Evolutionary conservation across 2,797 vertebrate genomes (phyloP).

Genomic region (Pagetopsis macropterus): DNA sequence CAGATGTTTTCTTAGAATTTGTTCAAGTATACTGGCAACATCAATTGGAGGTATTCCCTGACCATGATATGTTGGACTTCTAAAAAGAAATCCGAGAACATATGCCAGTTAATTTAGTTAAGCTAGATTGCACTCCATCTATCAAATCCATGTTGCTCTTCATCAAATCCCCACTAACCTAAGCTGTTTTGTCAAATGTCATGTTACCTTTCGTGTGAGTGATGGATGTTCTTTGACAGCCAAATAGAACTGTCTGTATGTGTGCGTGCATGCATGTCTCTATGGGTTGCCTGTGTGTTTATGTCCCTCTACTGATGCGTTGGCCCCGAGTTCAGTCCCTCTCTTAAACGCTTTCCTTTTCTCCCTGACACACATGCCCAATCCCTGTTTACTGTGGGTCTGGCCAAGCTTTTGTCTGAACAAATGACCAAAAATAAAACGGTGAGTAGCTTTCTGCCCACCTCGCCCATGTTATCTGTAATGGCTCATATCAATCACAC

Average conservation of each 20-base stretch:
- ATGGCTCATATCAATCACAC: constrained; percentile 80
- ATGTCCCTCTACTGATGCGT: constrained; percentile 26
- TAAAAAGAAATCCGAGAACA: constrained; percentile 1
- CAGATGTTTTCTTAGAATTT: not conserved
- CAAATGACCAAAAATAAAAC: constrained; percentile 76
- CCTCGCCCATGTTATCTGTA: constrained; percentile 74
- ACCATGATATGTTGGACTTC: not conserved
- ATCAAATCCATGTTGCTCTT: constrained; percentile 24
- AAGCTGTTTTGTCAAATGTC: constrained; percentile 40
- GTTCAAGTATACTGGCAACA: not conserved
- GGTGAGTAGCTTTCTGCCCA: constrained; percentile 66
- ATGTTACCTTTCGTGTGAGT: constrained; percentile 37
- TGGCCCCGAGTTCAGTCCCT: constrained; percentile 19
- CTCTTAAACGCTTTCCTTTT: constrained; percentile 1
- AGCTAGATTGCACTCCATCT: constrained; percentile 10
- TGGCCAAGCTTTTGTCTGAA: constrained; percentile 63
- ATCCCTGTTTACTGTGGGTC: constrained; percentile 28
- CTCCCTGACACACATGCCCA: constrained; percentile 24
- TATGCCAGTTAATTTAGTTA: constrained; percentile 10
- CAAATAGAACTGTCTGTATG: constrained; percentile 2
- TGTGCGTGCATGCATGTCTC: constrained; percentile 9
- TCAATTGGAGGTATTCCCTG: no score
- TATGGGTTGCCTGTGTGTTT: constrained; percentile 25
- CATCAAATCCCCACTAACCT: constrained; percentile 4
- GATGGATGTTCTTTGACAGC: constrained; percentile 41